These are phyloP conservation scores for Belgica antarctica DNA, from an alignment of 2,888 invertebrate species.

Conservation along the genomic window DNA sequence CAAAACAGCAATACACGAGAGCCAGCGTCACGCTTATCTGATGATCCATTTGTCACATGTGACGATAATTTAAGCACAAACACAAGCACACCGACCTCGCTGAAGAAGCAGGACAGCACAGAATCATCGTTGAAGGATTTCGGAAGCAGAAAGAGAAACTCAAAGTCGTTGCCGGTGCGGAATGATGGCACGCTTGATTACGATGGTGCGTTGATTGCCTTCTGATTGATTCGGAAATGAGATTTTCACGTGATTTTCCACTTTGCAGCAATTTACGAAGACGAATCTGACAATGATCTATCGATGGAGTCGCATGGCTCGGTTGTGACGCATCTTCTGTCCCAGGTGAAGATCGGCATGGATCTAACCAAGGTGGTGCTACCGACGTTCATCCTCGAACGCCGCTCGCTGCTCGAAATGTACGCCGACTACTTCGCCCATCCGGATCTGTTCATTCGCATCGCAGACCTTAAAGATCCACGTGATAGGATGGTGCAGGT, in stretches of 20 bases:
- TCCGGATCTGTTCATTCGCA: constrained; percentile 81
- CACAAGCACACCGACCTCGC: constrained; percentile 35
- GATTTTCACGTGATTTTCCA: constrained; percentile 25
- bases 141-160: constrained; percentile 28
- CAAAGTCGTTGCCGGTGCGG: constrained; percentile 53
- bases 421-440: constrained; percentile 99
- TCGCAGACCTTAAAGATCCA: constrained; percentile 76
- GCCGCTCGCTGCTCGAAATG: constrained; percentile 97
- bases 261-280: constrained; percentile 78
- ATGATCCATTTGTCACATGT: constrained; percentile 35
- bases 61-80: constrained; percentile 39
- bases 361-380: constrained; percentile 96
- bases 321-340: constrained; percentile 92
- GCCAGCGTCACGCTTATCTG: constrained; percentile 32
- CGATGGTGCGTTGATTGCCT: constrained; percentile 61
- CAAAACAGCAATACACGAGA: constrained; percentile 45
- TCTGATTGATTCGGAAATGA: constrained; percentile 15
- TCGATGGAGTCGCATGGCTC: constrained; percentile 96
- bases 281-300: constrained; percentile 83
- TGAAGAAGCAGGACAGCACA: constrained; percentile 39
- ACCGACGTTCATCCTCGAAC: constrained; percentile 97
- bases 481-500: constrained; percentile 91
- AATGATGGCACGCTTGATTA: constrained; percentile 75
- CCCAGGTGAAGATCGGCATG: constrained; percentile 99
- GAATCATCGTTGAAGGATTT: constrained; percentile 45